Evolutionary conservation across 2,797 vertebrate genomes (phyloP).

Genomic region (Synaphobranchus kaupii): DNA sequence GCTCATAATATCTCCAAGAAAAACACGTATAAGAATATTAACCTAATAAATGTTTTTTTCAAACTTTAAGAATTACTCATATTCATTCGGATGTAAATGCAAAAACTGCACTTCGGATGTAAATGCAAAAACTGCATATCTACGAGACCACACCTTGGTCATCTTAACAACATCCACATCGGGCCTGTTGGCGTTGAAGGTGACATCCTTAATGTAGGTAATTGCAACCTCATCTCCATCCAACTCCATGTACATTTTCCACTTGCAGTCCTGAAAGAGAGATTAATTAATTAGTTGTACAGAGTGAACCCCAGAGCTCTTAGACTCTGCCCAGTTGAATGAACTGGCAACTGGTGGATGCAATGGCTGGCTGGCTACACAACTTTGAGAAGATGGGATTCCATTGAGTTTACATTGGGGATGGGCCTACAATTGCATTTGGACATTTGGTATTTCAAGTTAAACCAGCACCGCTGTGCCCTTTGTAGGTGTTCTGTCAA

Average conservation of each 20-base stretch:
- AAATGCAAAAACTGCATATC: background rate
- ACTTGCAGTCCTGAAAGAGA: conserved; percentile 91
- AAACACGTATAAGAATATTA: background rate
- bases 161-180: conserved; percentile 88
- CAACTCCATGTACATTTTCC: conserved; percentile 99
- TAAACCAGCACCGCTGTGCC: background rate
- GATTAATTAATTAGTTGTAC: no score
- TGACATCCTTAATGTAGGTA: conserved; percentile 96
- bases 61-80: no score
- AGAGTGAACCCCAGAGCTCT: background rate
- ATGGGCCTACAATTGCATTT: background rate
- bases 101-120: no score
- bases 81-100: no score
- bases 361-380: background rate
- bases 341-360: background rate
- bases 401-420: background rate
- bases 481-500: background rate
- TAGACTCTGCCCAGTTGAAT: background rate
- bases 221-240: conserved; percentile 95
- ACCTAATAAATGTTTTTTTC: no score
- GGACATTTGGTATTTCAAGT: background rate
- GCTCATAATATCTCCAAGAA: background rate
- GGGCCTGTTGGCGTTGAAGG: conserved; percentile 86
- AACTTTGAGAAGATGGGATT: background rate
- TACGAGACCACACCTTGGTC: conserved; percentile 80